Conservation (phyloP, 1,140 invertebrate genomes). For the Dendroctonus ponderosae region DNA sequence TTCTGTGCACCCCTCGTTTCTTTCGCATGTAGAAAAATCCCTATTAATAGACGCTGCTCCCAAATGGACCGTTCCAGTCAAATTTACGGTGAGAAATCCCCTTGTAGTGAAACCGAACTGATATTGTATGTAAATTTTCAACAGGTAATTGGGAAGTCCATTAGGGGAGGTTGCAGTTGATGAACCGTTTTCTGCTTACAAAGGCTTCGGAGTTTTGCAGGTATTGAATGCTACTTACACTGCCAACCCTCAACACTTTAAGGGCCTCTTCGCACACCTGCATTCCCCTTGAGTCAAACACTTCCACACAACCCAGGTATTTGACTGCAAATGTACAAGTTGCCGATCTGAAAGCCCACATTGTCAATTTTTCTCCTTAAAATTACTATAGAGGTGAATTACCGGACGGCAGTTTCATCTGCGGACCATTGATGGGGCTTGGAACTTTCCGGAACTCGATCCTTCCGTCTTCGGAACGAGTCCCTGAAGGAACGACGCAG, state of each 20-base stretch:
- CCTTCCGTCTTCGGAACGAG: slow-evolving; percentile 84
- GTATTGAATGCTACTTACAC: slow-evolving; percentile 13
- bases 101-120: too few species aligned
- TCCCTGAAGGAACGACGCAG: slow-evolving; percentile 88
- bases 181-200: too few species aligned
- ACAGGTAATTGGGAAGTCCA: too few species aligned
- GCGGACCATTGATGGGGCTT: slow-evolving; percentile 98
- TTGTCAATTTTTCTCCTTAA: background rate
- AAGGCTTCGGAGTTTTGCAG: too few species aligned
- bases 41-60: too few species aligned
- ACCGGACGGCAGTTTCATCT: slow-evolving; percentile 87
- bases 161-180: too few species aligned
- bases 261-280: slow-evolving; percentile 98
- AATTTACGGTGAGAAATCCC: too few species aligned
- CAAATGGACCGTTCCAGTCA: too few species aligned
- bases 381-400: background rate
- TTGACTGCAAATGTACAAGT: slow-evolving; percentile 97
- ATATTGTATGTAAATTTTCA: too few species aligned
- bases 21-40: too few species aligned
- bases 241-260: slow-evolving; percentile 83
- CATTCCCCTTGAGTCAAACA: slow-evolving; percentile 98
- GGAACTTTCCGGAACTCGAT: slow-evolving; percentile 81
- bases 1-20: slow-evolving; percentile 6
- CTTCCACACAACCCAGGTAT: slow-evolving; percentile 98
- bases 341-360: slow-evolving; percentile 62